phyloP scores from a whole-genome alignment of 2,888 invertebrate species.

The Urechis unicinctus region DNA sequence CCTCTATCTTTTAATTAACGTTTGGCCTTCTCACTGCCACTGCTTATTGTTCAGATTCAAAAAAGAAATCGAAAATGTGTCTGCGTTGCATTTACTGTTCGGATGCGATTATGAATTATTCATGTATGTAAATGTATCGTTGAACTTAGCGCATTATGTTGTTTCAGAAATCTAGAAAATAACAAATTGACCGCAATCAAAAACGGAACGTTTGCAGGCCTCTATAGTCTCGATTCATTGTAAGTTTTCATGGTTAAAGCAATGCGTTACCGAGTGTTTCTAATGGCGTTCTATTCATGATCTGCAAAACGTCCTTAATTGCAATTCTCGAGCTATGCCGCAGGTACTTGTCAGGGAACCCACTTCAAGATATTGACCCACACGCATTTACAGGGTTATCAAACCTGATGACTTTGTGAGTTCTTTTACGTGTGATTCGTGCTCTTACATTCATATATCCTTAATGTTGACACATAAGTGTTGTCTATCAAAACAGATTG shows the following conservation, averaged over 20 bases:
- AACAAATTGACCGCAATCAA: constrained; percentile 9
- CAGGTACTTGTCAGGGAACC: constrained; percentile 30
- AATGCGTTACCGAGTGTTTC: too few relatives aligned
- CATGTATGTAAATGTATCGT: too few relatives aligned
- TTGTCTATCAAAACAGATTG: background rate
- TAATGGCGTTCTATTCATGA: too few relatives aligned
- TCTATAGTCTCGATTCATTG: constrained; percentile 12
- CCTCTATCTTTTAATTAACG: too few relatives aligned
- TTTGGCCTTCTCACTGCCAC: too few relatives aligned
- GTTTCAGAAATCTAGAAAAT: constrained; percentile 15
- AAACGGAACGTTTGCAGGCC: constrained; percentile 13
- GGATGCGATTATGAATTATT: too few relatives aligned
- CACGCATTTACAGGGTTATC: constrained; percentile 36
- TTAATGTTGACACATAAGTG: background rate
- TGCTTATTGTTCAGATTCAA: too few relatives aligned
- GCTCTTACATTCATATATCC: background rate
- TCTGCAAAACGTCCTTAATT: too few relatives aligned
- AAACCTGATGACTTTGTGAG: constrained; percentile 32
- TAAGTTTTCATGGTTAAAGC: constrained; percentile 7
- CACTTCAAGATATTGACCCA: constrained; percentile 29
- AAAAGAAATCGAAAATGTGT: too few relatives aligned
- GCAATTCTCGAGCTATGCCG: too few relatives aligned
- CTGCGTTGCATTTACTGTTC: too few relatives aligned
- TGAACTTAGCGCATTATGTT: too few relatives aligned
- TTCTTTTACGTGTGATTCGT: constrained; percentile 38